Conservation (phyloP, 2,113 vertebrate species). For the Brachypodius melanocephalos region DNA sequence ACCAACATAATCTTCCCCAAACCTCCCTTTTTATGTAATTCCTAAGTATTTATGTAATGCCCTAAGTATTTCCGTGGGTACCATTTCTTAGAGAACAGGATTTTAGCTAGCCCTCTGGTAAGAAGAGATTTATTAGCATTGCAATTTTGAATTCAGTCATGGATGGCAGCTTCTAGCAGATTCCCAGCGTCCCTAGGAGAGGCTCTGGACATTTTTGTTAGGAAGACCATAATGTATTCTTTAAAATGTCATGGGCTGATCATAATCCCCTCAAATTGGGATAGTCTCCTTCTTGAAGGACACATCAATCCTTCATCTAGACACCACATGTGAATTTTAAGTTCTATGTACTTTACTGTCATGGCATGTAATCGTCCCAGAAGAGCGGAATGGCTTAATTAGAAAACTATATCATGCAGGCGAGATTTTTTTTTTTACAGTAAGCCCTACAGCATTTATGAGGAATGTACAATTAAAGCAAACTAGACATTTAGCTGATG, state of each 20-base stretch:
- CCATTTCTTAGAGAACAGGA: not conserved
- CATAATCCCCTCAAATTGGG: not conserved
- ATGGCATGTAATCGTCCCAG: not conserved
- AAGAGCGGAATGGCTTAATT: not conserved
- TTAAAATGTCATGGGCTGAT: not conserved
- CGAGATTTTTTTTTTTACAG: not conserved
- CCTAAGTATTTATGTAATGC: too few relatives aligned
- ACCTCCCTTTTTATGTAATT: not conserved
- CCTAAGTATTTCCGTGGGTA: not conserved
- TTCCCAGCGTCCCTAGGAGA: not conserved
- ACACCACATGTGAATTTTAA: not conserved
- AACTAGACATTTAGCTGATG: not conserved
- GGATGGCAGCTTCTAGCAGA: not conserved
- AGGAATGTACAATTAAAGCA: not conserved
- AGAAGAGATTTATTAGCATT: not conserved
- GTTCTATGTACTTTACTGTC: not conserved
- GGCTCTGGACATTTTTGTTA: not conserved
- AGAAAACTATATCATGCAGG: not conserved
- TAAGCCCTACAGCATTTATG: not conserved
- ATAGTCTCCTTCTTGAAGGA: not conserved
- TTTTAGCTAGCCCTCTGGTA: not conserved
- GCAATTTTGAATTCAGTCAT: not conserved
- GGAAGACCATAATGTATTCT: not conserved
- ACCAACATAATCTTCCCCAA: not conserved
- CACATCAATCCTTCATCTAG: not conserved